Percentiles rank a stretch among this genome's conserved stretches.
Conservation (phyloP, 1,140 invertebrate genomes). For the Dicyema japonicum region DNA sequence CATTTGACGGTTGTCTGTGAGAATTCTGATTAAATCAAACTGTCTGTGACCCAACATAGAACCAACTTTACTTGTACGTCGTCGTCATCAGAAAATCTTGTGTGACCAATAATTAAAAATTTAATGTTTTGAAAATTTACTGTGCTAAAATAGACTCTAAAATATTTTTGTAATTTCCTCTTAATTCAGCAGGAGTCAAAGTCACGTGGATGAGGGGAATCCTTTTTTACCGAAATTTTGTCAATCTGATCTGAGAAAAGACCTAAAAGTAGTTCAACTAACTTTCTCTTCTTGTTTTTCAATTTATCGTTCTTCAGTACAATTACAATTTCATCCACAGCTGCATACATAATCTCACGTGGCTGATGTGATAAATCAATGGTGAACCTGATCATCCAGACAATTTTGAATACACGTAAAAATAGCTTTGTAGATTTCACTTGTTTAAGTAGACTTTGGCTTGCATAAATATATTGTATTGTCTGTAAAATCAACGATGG, state of each 20-base stretch:
- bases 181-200: conserved; percentile 99
- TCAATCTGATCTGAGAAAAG: conserved; percentile 12
- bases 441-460: conserved; percentile 79
- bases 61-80: conserved; percentile 87
- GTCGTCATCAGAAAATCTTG: conserved; percentile 50
- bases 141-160: conserved; percentile 62
- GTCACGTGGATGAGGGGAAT: conserved; percentile 53
- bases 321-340: conserved; percentile 63
- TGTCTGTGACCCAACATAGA: conserved; percentile 64
- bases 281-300: conserved; percentile 42
- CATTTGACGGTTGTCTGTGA: conserved; percentile 67
- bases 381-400: conserved; percentile 49
- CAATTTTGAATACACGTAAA: conserved; percentile 79
- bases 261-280: conserved; percentile 8
- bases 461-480: conserved; percentile 66
- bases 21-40: conserved; percentile 78
- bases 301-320: conserved; percentile 56
- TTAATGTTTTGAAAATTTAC: conserved; percentile 57
- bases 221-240: conserved; percentile 25
- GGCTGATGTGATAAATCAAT: conserved; percentile 23
- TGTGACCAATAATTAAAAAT: too few species aligned
- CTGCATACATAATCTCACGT: conserved; percentile 68
- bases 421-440: conserved; percentile 75
- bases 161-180: conserved; percentile 51
- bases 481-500: conserved; percentile 20